A percentile compares a stretch with the other conserved stretches of the same genome.
These are phyloP conservation scores for Micronycteris hirsuta DNA, from an alignment of 2,113 vertebrate species.

Conservation along the genomic window DNA sequence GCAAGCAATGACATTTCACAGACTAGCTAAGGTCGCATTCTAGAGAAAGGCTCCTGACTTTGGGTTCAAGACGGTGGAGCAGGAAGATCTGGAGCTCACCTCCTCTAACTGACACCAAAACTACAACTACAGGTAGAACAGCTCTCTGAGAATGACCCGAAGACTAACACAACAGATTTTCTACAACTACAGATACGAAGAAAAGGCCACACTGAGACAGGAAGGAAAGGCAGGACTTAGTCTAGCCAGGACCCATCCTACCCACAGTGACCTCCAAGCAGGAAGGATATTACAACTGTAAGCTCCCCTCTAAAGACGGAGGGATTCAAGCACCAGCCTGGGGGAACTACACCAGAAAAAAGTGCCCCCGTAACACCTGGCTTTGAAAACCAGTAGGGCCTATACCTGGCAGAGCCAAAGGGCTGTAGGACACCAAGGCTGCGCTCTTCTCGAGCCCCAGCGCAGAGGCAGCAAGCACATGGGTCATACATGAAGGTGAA, in stretches of 20 bases:
- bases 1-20: neutral
- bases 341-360: neutral
- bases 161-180: neutral
- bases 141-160: neutral
- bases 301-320: neutral
- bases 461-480: neutral
- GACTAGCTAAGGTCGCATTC: neutral
- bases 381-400: neutral
- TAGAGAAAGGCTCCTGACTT: neutral
- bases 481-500: neutral
- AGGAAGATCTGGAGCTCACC: neutral
- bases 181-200: neutral
- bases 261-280: neutral
- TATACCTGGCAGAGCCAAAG: neutral
- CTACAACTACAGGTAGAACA: neutral
- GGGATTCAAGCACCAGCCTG: neutral
- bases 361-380: neutral
- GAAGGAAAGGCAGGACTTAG: neutral
- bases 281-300: neutral
- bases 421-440: neutral
- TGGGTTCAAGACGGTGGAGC: neutral
- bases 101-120: neutral
- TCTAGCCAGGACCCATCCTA: neutral
- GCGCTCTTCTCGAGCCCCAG: neutral
- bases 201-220: neutral